Evolutionary conservation across 2,797 vertebrate species (phyloP).

Genomic region (Coregonus sp.): DNA sequence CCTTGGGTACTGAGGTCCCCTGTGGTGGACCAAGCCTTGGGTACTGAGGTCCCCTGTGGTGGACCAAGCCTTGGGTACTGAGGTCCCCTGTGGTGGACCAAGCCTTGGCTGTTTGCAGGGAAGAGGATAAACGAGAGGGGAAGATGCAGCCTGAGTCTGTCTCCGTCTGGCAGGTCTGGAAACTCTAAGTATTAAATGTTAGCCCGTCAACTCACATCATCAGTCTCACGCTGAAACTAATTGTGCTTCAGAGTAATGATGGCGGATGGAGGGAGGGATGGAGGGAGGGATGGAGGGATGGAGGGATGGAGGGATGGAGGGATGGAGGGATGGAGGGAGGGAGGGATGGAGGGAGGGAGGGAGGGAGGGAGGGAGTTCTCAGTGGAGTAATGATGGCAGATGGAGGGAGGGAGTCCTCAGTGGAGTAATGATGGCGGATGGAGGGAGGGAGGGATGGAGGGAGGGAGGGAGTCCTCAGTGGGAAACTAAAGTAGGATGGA

Average conservation of each 20-base stretch:
- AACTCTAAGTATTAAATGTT: constrained; percentile 8
- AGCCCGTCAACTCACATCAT: constrained; percentile 27
- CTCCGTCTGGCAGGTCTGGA: constrained; percentile 3
- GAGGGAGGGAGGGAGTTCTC: too few species aligned
- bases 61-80: not conserved
- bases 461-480: too few species aligned
- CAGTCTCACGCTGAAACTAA: constrained; percentile 13
- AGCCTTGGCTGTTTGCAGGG: constrained; percentile 23
- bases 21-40: not conserved
- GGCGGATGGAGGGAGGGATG: not conserved
- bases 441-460: not conserved
- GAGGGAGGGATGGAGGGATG: too few species aligned
- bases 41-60: not conserved
- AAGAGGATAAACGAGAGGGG: constrained; percentile 31
- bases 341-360: too few species aligned
- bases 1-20: not conserved
- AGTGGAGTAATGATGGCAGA: too few species aligned
- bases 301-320: too few species aligned
- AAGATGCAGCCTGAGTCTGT: constrained; percentile 6
- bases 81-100: not conserved
- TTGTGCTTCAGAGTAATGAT: not conserved
- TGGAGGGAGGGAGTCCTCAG: too few species aligned
- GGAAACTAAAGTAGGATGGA: too few species aligned
- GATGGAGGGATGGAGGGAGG: not conserved
- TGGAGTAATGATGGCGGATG: too few species aligned